phyloP scores from a whole-genome alignment of 1,140 invertebrate genomes.

The Aphaenogaster rudis region DNA sequence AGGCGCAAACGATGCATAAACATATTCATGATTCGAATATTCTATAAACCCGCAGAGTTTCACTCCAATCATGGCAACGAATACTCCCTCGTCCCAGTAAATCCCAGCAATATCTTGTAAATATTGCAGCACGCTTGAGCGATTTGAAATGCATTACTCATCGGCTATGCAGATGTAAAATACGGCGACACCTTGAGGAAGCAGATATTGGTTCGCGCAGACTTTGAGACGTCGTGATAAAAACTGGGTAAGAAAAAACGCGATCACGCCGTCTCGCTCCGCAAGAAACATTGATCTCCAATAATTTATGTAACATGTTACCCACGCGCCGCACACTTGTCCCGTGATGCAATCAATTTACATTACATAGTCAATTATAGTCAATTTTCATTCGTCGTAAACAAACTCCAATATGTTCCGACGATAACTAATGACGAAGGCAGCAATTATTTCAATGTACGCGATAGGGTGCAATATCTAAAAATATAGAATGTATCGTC shows the following conservation, averaged over 20 bases:
- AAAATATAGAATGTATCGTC: neutral
- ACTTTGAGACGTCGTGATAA: constrained; percentile 43
- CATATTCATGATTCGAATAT: neutral
- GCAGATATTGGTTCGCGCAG: neutral
- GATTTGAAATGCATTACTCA: constrained; percentile 20
- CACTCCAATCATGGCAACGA: neutral
- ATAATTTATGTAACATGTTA: constrained; percentile 41
- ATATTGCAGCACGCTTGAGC: constrained; percentile 9
- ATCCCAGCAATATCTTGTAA: constrained; percentile 20
- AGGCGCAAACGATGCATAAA: neutral
- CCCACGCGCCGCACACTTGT: neutral
- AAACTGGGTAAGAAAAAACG: neutral
- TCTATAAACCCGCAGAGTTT: neutral
- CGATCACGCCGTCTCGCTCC: neutral
- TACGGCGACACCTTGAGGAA: neutral
- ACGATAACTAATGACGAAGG: constrained; percentile 13
- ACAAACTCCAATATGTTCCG: constrained; percentile 23
- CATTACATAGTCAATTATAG: constrained; percentile 4
- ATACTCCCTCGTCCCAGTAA: neutral
- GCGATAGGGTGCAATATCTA: neutral
- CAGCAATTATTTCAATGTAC: neutral
- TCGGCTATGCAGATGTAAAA: constrained; percentile 39
- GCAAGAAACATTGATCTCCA: constrained; percentile 28
- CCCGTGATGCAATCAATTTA: constrained; percentile 1
- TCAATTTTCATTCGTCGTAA: constrained; percentile 30